These are phyloP conservation scores for Campopleginae sp. DNA, from an alignment of 2,888 invertebrate species.

Conservation along the genomic window DNA sequence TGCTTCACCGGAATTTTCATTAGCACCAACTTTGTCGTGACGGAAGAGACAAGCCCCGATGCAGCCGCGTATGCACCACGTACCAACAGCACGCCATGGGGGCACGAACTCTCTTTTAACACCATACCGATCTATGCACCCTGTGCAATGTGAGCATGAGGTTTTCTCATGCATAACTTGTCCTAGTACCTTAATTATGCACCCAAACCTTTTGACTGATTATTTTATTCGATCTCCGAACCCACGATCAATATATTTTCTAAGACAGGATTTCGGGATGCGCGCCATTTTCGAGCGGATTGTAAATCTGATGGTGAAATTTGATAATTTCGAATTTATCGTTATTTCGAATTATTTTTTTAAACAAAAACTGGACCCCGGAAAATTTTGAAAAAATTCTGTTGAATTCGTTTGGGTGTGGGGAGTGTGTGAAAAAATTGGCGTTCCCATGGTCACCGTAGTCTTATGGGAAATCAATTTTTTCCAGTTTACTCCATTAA, in stretches of 20 bases:
- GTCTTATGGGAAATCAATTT: too few species aligned
- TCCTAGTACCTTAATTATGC: neutral
- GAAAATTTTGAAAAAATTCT: too few species aligned
- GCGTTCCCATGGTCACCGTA: too few species aligned
- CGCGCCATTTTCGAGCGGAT: neutral
- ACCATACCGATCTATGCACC: constrained; percentile 24
- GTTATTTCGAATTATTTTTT: too few species aligned
- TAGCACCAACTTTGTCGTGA: constrained; percentile 80
- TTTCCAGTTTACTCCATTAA: too few species aligned
- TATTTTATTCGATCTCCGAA: neutral
- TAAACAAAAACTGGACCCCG: too few species aligned
- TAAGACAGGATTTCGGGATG: neutral
- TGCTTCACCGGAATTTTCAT: constrained; percentile 81
- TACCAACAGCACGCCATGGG: constrained; percentile 51
- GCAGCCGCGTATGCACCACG: constrained; percentile 64
- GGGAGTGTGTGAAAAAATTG: too few species aligned
- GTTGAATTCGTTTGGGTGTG: too few species aligned
- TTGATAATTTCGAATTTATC: too few species aligned
- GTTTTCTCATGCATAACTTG: neutral
- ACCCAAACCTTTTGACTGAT: neutral
- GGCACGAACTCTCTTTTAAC: constrained; percentile 54
- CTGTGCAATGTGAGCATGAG: neutral
- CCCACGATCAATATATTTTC: too few species aligned
- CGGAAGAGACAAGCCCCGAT: constrained; percentile 71
- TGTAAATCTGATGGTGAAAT: too few species aligned